Evolutionary conservation across 2,113 vertebrate species (phyloP), one percentile per base, ranked within the genome.

Genomic region (Canis aureus): DNA sequence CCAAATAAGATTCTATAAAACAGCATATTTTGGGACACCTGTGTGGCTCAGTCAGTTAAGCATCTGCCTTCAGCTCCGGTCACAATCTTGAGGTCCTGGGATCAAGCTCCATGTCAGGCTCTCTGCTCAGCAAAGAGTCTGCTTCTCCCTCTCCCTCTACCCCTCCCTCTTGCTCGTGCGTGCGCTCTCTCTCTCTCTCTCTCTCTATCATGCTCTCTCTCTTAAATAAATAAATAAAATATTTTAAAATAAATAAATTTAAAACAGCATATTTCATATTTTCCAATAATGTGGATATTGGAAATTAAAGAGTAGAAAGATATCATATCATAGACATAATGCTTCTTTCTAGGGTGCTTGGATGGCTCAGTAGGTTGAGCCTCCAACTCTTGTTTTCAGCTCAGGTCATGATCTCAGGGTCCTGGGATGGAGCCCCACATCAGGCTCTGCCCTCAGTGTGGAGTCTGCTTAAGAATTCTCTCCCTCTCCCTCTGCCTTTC

Each of bases 291-390:
- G 35, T 78, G 25, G 25, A 43, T 32, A 78, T 43, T 79, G 10
- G 2, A 87, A 13, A 95, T 93, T 60, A 95, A 17, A 73, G 22
- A 6, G 89, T 96, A 59, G 17, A 89, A 60, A 32, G 6, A 35
- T 55, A 93, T 25, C 11, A 93, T 82, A 85, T 96, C 2, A 62
- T 80, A 93, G 85, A 76, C 17, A 60, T 79, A 92, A 76, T 95
- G 29, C 7, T 25, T 89, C 9, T 84, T 17, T 69, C 66, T 69
- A 16, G 32, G 3, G 29, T 32, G n/a, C 7, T 32, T n/a, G 32
- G 32, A 69, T n/a, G 15, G 66, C 32, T 69, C 66, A 9, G 7
- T 69, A 3, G 3, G 66, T 69, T n/a, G 29, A 69, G 66, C 13
- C 32, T 17, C 32, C 32, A 69, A 9, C 32, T 19, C 66, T 67